Evolutionary conservation across 2,797 vertebrate genomes (phyloP).

Genomic region (Anguilla marmorata): DNA sequence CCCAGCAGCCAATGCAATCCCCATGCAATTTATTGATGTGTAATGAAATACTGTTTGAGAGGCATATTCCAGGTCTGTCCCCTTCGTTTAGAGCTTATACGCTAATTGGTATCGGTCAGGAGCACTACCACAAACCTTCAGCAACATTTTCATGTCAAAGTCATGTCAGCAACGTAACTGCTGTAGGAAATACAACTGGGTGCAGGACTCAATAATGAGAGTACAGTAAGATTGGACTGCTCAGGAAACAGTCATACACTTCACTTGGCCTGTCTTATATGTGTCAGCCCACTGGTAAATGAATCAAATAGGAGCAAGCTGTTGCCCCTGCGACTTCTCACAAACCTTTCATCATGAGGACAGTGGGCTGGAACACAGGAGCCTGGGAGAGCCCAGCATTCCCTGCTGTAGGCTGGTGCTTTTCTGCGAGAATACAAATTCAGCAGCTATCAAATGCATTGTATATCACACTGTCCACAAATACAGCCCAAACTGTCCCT

Average conservation of each 20-base stretch:
- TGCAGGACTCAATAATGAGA: no score
- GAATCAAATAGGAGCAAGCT: background rate
- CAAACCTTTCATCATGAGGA: slow-evolving; percentile 79
- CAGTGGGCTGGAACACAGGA: slow-evolving; percentile 63
- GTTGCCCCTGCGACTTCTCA: background rate
- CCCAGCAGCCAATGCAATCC: no score
- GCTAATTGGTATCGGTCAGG: background rate
- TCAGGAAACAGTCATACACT: background rate
- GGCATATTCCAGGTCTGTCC: background rate
- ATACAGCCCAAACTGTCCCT: background rate
- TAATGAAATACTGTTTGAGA: background rate
- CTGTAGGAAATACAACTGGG: background rate
- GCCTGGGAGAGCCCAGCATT: slow-evolving; percentile 46
- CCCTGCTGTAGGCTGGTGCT: background rate
- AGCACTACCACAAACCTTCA: background rate
- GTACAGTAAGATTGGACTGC: background rate
- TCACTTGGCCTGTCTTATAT: background rate
- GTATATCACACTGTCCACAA: background rate
- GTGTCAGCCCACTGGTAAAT: background rate
- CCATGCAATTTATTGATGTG: no score
- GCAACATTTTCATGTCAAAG: background rate
- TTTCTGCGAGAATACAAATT: slow-evolving; percentile 45
- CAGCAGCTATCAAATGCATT: background rate
- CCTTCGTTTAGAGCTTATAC: background rate
- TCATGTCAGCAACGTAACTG: background rate